Percentiles rank a stretch among this genome's conserved stretches.
Evolutionary conservation across 2,113 vertebrate genomes (phyloP).

Genomic region (Rhinogobius similis): DNA sequence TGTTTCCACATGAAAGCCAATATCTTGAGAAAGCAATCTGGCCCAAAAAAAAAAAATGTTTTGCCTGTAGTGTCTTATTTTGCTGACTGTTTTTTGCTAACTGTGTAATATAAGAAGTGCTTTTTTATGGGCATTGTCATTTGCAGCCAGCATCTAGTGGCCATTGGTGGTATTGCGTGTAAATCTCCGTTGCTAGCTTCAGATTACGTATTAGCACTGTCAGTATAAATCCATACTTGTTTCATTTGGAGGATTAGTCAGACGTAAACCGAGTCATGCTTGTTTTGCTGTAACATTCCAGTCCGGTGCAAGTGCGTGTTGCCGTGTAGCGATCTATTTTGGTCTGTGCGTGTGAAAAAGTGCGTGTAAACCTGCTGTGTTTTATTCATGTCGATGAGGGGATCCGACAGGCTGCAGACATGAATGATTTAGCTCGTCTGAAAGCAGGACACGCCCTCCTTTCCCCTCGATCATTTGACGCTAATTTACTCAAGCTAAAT

Average conservation of each 20-base stretch:
- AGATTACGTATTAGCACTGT: background rate
- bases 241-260: background rate
- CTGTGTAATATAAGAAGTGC: too few relatives aligned
- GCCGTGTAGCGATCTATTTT: constrained; percentile 30
- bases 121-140: too few relatives aligned
- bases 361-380: constrained; percentile 38
- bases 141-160: too few relatives aligned
- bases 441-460: constrained; percentile 28
- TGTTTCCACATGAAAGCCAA: too few relatives aligned
- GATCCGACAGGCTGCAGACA: constrained; percentile 44
- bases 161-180: too few relatives aligned
- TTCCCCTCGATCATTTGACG: constrained; percentile 1
- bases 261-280: background rate
- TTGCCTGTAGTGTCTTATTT: too few relatives aligned
- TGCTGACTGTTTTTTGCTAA: too few relatives aligned
- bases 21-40: too few relatives aligned
- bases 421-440: constrained; percentile 54
- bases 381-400: constrained; percentile 48
- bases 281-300: constrained; percentile 13
- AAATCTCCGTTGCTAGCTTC: too few relatives aligned
- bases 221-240: too few relatives aligned
- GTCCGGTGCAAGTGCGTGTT: constrained; percentile 20
- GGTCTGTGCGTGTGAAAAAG: background rate
- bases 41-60: too few relatives aligned
- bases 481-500: constrained; percentile 22